These are phyloP conservation scores for Siphlonurus alternatus DNA, from an alignment of 2,888 invertebrate species.

Conservation along the genomic window DNA sequence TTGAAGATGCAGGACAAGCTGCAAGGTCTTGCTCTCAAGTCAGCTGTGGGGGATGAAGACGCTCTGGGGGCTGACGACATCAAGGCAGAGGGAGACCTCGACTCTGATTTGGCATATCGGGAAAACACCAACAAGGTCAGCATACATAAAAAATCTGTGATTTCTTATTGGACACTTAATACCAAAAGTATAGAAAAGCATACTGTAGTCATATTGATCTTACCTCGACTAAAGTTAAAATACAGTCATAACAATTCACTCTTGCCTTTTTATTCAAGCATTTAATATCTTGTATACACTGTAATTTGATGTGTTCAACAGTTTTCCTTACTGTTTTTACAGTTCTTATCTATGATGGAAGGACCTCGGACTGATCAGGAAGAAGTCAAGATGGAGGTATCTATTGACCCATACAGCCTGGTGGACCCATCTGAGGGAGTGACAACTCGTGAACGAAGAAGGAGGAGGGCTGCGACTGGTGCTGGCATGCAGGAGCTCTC, in stretches of 20 bases:
- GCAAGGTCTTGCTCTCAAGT: slow-evolving; percentile 19
- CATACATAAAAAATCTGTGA: too few species aligned
- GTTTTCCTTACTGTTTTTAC: too few species aligned
- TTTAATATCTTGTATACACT: too few species aligned
- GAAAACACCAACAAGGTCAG: background rate
- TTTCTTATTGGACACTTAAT: too few species aligned
- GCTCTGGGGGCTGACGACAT: background rate
- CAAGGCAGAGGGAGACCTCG: background rate
- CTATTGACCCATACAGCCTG: background rate
- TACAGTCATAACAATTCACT: background rate
- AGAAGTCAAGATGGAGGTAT: background rate
- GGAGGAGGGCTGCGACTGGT: background rate
- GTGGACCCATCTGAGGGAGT: background rate
- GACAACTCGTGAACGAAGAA: background rate
- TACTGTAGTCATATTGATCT: too few species aligned
- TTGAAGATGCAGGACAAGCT: slow-evolving; percentile 43
- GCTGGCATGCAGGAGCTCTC: background rate
- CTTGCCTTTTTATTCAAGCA: too few species aligned
- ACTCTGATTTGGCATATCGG: background rate
- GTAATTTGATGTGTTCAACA: too few species aligned
- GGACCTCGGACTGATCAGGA: background rate
- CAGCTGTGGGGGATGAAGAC: background rate
- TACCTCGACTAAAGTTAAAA: background rate
- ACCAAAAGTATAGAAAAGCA: too few species aligned
- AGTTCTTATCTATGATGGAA: background rate